Evolutionary conservation across 2,888 invertebrate species (phyloP).

Genomic region (Scaptomyza polygonia): DNA sequence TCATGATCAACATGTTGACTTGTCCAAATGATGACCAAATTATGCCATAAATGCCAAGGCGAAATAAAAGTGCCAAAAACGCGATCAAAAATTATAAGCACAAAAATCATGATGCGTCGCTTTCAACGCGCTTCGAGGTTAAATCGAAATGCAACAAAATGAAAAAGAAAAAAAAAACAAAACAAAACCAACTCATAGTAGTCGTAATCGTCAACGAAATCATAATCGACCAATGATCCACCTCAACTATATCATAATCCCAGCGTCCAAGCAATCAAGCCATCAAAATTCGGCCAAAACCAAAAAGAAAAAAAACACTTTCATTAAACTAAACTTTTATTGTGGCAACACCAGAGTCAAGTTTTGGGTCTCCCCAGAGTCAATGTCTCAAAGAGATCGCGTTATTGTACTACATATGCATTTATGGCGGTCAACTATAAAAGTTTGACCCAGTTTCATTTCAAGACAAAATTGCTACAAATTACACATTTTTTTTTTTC

Average conservation of each 20-base stretch:
- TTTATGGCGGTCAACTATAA: slow-evolving; percentile 74
- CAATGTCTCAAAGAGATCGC: slow-evolving; percentile 26
- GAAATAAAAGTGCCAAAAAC: slow-evolving; percentile 47
- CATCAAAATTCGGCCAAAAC: slow-evolving; percentile 54
- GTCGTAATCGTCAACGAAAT: slow-evolving; percentile 41
- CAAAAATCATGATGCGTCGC: slow-evolving; percentile 20
- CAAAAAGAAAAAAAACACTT: slow-evolving; percentile 64
- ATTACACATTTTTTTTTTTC: slow-evolving; percentile 74
- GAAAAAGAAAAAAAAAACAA: background rate
- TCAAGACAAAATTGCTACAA: slow-evolving; percentile 74
- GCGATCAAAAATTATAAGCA: slow-evolving; percentile 11
- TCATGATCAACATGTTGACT: slow-evolving; percentile 28
- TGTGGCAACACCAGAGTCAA: slow-evolving; percentile 68
- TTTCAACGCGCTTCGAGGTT: slow-evolving; percentile 61
- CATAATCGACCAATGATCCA: slow-evolving; percentile 41
- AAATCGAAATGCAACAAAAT: slow-evolving; percentile 1
- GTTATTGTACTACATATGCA: slow-evolving; percentile 51
- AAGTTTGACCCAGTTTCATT: slow-evolving; percentile 74
- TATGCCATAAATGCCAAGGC: slow-evolving; percentile 77
- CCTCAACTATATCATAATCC: slow-evolving; percentile 68
- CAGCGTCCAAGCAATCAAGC: slow-evolving; percentile 62
- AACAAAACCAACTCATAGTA: slow-evolving; percentile 13
- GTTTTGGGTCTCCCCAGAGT: slow-evolving; percentile 8
- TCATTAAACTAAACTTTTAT: slow-evolving; percentile 78
- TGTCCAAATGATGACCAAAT: slow-evolving; percentile 54